These are phyloP conservation scores for Macaria notata DNA, from an alignment of 2,888 invertebrate genomes.

Conservation along the genomic window DNA sequence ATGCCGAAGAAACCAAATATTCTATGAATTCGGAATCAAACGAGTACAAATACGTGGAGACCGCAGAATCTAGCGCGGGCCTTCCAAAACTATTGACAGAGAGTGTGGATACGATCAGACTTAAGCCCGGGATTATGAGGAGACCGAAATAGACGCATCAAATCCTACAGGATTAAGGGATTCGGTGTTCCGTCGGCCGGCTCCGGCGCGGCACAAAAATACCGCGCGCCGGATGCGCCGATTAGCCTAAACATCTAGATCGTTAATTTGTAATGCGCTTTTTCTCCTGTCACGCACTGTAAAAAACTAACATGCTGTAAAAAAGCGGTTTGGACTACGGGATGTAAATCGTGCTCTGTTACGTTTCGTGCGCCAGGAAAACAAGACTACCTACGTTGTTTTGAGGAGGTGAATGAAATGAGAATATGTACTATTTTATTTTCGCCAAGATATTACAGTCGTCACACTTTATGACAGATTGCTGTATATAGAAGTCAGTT, in stretches of 20 bases:
- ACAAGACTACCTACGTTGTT: background rate
- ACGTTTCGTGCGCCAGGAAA: background rate
- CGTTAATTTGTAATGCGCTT: conserved; percentile 70
- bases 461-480: too few relatives aligned
- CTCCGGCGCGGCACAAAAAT: conserved; percentile 75
- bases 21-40: conserved; percentile 64
- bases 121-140: conserved; percentile 80
- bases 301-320: conserved; percentile 21
- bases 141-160: conserved; percentile 81
- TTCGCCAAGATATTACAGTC: too few relatives aligned
- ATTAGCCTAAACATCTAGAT: conserved; percentile 76
- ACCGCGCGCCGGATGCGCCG: conserved; percentile 79
- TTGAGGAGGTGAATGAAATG: too few relatives aligned
- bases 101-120: conserved; percentile 81
- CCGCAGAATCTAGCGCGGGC: conserved; percentile 77
- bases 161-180: conserved; percentile 80
- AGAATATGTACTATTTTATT: too few relatives aligned
- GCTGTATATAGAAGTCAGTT: too few relatives aligned
- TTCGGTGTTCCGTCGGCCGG: conserved; percentile 77
- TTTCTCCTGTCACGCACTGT: conserved; percentile 41
- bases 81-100: conserved; percentile 82
- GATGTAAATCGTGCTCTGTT: conserved; percentile 2
- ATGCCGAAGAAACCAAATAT: conserved; percentile 76
- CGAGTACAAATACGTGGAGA: conserved; percentile 64
- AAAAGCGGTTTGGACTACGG: conserved; percentile 10